Conservation (phyloP, 2,888 invertebrate genomes). For the Cloeon dipterum region DNA sequence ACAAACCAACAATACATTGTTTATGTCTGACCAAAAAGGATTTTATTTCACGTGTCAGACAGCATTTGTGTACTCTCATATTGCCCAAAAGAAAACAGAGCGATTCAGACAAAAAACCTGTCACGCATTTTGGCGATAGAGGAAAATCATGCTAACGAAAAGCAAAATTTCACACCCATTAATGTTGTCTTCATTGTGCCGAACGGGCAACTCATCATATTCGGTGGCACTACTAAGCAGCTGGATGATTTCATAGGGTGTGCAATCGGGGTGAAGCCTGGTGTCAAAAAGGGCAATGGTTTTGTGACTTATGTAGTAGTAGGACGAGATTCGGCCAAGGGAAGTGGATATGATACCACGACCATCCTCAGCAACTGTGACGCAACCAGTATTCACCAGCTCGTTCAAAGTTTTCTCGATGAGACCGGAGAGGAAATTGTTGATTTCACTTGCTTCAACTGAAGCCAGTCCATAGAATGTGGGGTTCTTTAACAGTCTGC, state of each 20-base stretch:
- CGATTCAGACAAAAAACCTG: no score
- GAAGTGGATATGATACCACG: conserved; percentile 38
- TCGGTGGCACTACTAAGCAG: conserved; percentile 72
- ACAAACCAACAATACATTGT: no score
- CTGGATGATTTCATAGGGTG: conserved; percentile 46
- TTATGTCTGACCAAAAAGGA: no score
- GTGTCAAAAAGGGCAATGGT: conserved; percentile 70
- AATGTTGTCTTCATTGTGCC: conserved; percentile 89
- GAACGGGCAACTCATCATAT: conserved; percentile 76
- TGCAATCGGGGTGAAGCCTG: conserved; percentile 34
- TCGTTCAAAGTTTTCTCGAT: conserved; percentile 56
- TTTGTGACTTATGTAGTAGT: conserved; percentile 84
- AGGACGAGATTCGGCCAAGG: conserved; percentile 84
- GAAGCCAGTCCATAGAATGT: conserved; percentile 65
- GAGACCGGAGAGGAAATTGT: conserved; percentile 52
- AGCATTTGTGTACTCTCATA: no score
- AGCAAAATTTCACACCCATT: no score
- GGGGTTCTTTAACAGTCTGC: conserved; percentile 77
- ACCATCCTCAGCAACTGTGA: conserved; percentile 50
- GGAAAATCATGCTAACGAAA: no score
- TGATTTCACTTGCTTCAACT: conserved; percentile 40
- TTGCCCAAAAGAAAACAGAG: background rate
- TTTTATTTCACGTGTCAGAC: no score
- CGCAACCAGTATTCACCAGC: conserved; percentile 52
- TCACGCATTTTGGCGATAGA: no score